phyloP scores from a whole-genome alignment of 2,888 invertebrate genomes.

The Luperina testacea region DNA sequence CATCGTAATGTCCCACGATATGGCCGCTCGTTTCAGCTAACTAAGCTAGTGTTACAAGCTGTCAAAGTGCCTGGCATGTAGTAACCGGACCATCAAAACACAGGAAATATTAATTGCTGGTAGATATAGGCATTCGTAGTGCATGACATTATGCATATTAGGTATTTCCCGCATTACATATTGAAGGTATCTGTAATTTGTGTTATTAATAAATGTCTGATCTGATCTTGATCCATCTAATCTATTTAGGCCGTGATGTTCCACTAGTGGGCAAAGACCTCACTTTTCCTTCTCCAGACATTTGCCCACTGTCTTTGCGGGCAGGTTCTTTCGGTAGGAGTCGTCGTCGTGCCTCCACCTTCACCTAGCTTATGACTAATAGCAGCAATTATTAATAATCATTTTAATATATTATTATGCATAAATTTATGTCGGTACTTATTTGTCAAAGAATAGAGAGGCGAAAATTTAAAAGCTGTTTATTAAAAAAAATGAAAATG shows the following conservation, averaged over 20 bases:
- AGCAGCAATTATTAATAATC: background rate
- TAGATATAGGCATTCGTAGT: background rate
- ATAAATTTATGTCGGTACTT: background rate
- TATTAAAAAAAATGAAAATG: background rate
- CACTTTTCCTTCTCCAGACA: background rate
- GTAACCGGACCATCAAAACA: conserved; percentile 36
- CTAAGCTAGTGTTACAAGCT: conserved; percentile 43
- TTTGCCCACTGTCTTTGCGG: background rate
- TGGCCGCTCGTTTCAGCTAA: conserved; percentile 43
- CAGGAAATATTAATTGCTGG: conserved; percentile 17
- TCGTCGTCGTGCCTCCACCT: too few species aligned
- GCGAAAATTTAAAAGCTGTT: background rate
- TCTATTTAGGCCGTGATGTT: background rate
- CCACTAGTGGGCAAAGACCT: too few species aligned
- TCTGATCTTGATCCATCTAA: background rate
- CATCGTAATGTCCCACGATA: conserved; percentile 47
- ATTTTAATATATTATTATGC: background rate
- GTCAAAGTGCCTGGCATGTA: conserved; percentile 42
- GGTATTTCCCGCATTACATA: background rate
- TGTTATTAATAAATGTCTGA: background rate
- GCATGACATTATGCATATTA: background rate
- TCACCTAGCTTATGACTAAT: background rate
- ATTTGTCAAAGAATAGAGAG: background rate
- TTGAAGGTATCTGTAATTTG: background rate
- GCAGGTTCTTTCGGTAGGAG: background rate